These are phyloP conservation scores for Metalampra italica DNA, from an alignment of 2,888 invertebrate species.

Conservation along the genomic window DNA sequence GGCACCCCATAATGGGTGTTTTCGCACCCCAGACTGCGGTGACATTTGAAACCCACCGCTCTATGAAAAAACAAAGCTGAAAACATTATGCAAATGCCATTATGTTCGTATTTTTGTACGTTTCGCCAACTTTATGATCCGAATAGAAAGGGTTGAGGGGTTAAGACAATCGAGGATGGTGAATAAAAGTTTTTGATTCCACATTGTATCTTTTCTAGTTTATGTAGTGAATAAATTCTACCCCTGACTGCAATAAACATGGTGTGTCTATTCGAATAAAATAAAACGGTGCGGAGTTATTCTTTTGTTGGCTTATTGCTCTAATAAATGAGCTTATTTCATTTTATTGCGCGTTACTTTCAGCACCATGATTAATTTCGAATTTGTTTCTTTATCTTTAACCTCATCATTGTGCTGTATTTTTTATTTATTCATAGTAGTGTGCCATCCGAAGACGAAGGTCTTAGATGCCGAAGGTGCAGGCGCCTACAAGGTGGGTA, in stretches of 20 bases:
- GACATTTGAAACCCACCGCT: constrained; percentile 74
- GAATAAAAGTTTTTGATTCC: constrained; percentile 58
- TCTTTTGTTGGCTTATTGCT: constrained; percentile 13
- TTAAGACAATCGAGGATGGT: constrained; percentile 60
- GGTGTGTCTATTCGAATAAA: constrained; percentile 21
- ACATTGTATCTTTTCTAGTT: constrained; percentile 41
- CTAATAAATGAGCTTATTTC: background rate
- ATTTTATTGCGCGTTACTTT: background rate
- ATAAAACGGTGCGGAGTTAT: constrained; percentile 17
- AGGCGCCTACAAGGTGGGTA: constrained; percentile 6
- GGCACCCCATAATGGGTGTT: constrained; percentile 70
- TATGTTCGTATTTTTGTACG: constrained; percentile 75
- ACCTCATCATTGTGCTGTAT: too few species aligned
- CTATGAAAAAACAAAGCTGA: constrained; percentile 74
- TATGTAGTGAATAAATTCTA: constrained; percentile 39
- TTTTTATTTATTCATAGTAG: too few species aligned
- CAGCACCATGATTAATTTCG: background rate
- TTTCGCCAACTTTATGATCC: constrained; percentile 73
- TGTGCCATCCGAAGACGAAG: too few species aligned
- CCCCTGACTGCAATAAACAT: constrained; percentile 17
- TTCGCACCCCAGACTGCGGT: constrained; percentile 72
- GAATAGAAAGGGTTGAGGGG: constrained; percentile 70
- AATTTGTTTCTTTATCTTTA: background rate
- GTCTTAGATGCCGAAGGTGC: background rate
- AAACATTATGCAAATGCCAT: constrained; percentile 78